Conservation (phyloP, 2,888 invertebrate genomes). For the Colostygia pectinataria region DNA sequence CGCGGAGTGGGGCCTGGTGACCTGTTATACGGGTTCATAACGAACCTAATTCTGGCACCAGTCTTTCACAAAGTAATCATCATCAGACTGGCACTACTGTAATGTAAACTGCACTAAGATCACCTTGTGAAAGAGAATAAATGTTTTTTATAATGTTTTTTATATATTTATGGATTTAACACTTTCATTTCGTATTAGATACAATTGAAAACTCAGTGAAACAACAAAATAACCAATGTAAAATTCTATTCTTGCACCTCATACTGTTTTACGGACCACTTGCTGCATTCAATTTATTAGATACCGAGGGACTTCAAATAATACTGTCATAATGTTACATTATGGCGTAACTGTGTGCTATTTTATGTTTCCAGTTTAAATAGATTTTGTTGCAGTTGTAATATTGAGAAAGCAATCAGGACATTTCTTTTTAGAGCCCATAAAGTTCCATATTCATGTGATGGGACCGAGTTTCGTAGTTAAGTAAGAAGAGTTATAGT, state of each 20-base stretch:
- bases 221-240: slow-evolving; percentile 6
- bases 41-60: too few relatives aligned
- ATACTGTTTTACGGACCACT: slow-evolving; percentile 21
- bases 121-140: too few relatives aligned
- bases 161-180: too few relatives aligned
- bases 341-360: slow-evolving; percentile 22
- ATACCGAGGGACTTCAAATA: slow-evolving; percentile 23
- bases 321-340: slow-evolving; percentile 26
- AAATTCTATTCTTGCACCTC: slow-evolving; percentile 19
- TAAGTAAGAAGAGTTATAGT: slow-evolving; percentile 22
- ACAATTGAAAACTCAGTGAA: too few relatives aligned
- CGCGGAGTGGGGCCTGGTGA: too few relatives aligned
- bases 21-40: too few relatives aligned
- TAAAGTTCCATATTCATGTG: slow-evolving; percentile 41
- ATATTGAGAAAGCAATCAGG: slow-evolving; percentile 28
- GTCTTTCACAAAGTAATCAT: too few relatives aligned
- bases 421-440: slow-evolving; percentile 36
- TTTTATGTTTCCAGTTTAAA: slow-evolving; percentile 21
- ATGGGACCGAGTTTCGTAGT: slow-evolving; percentile 31
- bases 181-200: too few relatives aligned
- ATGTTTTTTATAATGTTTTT: too few relatives aligned
- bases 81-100: too few relatives aligned
- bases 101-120: too few relatives aligned
- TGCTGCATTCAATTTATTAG: slow-evolving; percentile 24
- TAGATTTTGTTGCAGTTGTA: slow-evolving; percentile 22